Percentiles rank a stretch among this genome's conserved stretches.
phyloP scores from a whole-genome alignment of 2,888 invertebrate species.

The Latheticus oryzae region DNA sequence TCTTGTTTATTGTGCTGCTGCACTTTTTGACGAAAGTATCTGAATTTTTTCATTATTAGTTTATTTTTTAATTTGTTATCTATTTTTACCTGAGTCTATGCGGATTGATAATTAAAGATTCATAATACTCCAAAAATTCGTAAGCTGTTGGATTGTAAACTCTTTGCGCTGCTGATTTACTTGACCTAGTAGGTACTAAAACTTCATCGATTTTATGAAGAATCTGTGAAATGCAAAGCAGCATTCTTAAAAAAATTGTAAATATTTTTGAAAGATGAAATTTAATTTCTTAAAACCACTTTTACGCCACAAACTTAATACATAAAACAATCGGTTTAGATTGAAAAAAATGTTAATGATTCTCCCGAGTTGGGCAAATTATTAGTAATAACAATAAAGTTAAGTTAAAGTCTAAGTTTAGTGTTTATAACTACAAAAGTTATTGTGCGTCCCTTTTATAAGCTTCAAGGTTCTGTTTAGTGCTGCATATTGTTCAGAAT shows the following conservation, averaged over 20 bases:
- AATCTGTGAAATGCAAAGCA: conserved; percentile 69
- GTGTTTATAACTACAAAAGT: too few relatives aligned
- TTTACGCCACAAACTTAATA: too few relatives aligned
- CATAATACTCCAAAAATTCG: conserved; percentile 82
- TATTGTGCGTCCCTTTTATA: too few relatives aligned
- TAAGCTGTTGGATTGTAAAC: conserved; percentile 86
- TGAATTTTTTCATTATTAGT: conserved; percentile 59
- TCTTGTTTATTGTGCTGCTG: conserved; percentile 78
- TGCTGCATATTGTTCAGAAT: too few relatives aligned
- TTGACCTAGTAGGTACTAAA: conserved; percentile 79
- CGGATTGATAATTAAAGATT: conserved; percentile 78
- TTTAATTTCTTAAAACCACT: too few relatives aligned
- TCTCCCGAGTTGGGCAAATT: too few relatives aligned
- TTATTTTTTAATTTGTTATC: conserved; percentile 39
- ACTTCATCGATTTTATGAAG: conserved; percentile 91
- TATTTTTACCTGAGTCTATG: conserved; percentile 82
- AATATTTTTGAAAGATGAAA: too few relatives aligned
- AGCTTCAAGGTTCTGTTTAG: too few relatives aligned
- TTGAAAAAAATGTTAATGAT: too few relatives aligned
- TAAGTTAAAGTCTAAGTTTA: too few relatives aligned
- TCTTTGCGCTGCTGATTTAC: conserved; percentile 66
- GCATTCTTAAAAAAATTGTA: conserved; percentile 19
- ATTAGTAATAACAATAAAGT: too few relatives aligned
- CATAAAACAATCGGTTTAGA: too few relatives aligned
- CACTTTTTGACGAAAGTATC: conserved; percentile 81